Base-by-base conservation (phyloP, 2,797 vertebrate genomes). In the Eurystomus glaucurus region DNA sequence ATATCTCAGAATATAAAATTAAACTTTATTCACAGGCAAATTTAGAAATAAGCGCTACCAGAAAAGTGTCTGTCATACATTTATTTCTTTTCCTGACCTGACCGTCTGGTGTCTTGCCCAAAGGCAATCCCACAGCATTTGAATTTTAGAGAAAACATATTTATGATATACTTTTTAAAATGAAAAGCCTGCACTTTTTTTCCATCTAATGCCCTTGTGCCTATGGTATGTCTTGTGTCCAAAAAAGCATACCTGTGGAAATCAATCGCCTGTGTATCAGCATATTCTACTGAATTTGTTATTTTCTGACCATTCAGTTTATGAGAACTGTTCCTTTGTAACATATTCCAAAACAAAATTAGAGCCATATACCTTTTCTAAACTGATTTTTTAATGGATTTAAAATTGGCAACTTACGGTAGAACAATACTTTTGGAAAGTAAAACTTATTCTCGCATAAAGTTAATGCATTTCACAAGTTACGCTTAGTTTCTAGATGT, bases 21-120 rank as follows among this genome's bases (percentile, higher is more conserved):
- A 29, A 77, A n/a, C 43, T n/a, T 43, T 50, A 82, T 20, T 22
- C 25, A 35, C 4, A 55, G 57, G 35, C 12, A 62, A 57, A 87
- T 64, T 37, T 22, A 45, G 71, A 64, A 70, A 46, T 12, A 85
- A 91, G 52, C 54, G 46, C 54, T 71, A 92, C 58, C 71, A 94
- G 68, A 68, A 35, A 41, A 33, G 22, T 28, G 9, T 60, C 52
- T 25, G 66, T 43, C 69, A 55, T 41, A 82, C 7, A 35, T 45
- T 76, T 52, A 8, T 43, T 70, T 80, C 43, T 54, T 81, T 87
- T 17, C 2, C 29, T 57, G 29, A 75, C 31, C 60, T 33, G 65
- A 37, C 31, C 51, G 16, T 16, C 54, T 58, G 48, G 9, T 82
- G 14, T 45, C 60, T 89, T 14, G 0, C 43, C 62, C 60, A 50